These are phyloP conservation scores for Caenorhabditis drosophilae DNA, from an alignment of 2,888 invertebrate genomes.

Conservation along the genomic window DNA sequence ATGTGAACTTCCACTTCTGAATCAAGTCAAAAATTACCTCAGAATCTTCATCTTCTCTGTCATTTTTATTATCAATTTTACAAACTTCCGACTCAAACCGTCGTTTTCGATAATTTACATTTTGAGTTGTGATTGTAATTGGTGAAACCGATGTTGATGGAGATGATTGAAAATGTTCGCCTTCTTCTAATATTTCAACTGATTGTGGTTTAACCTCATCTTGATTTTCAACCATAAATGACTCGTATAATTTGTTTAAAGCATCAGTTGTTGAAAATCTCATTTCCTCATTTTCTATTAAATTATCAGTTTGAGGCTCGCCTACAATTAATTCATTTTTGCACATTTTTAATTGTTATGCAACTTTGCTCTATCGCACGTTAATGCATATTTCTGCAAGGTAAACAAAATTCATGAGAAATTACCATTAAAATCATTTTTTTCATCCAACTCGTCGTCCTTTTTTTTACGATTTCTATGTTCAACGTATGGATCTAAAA, in stretches of 20 bases:
- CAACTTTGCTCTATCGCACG: too few relatives aligned
- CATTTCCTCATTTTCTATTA: too few relatives aligned
- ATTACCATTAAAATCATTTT: too few relatives aligned
- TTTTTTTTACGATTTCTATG: constrained; percentile 39
- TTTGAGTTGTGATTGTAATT: neutral
- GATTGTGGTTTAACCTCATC: constrained; percentile 6
- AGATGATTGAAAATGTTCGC: neutral
- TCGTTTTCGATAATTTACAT: neutral
- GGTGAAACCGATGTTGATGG: neutral
- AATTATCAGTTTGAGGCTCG: too few relatives aligned
- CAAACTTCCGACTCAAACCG: neutral
- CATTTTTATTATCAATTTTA: neutral
- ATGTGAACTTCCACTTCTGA: too few relatives aligned
- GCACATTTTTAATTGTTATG: too few relatives aligned
- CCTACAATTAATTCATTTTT: too few relatives aligned
- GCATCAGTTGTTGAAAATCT: neutral
- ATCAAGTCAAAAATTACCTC: constrained; percentile 2
- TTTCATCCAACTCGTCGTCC: constrained; percentile 6
- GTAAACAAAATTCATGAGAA: too few relatives aligned
- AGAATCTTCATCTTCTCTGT: neutral
- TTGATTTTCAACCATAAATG: too few relatives aligned
- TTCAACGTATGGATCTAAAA: constrained; percentile 47
- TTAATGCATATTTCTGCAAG: too few relatives aligned
- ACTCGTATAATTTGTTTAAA: neutral
- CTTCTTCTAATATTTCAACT: neutral